Evolutionary conservation across 2,888 invertebrate species (phyloP), one percentile per base, ranked within the genome.

Genomic region (Sialis lutaria): DNA sequence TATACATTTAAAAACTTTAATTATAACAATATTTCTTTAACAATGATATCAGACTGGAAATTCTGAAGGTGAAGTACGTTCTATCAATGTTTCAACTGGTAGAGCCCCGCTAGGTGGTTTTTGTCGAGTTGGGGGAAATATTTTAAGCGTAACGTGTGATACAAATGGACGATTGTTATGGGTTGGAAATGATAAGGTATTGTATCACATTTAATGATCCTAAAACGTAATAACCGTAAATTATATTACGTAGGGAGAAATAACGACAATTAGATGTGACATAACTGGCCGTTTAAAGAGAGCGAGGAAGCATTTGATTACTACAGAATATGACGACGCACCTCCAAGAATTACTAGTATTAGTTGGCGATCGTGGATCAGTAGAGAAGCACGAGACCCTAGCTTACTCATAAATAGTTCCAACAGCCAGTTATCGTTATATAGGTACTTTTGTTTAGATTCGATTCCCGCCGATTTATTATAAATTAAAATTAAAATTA

Each of bases 61-160:
- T 57, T 74, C 74, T 7, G 70, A 73, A 55, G 84, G 86, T 8
- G 74, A 81, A 65, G 74, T 90, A 1, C 78, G 82, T 58, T 78
- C 87, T 12, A 71, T 87, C 42, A 90, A 90, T 60, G 75, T 89
- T 33, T 90, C 89, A 0, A 89, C 88, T 3, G 89, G 89, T 43
- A 82, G 85, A 54, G 84, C 82, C 59, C 74, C 81, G 33, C 72
- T 75, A 67, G 73, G 72, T 50, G 68, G 70, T 12, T 70, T 68
- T 57, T 74, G 74, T 53, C 68, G 71, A 50, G 56, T 75, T n/a
- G 74, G 75, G n/a, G 75, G 75, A 0, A 64, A 65, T 46, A 71
- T 87, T 35, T 64, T 80, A 55, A 74, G 82, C 6, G 65, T 89
- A 54, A 76, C 82, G 1, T 85, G 84, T 59, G 87, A 88, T 60